Conservation (phyloP, 2,888 invertebrate species). For the Cheilosia pagana region DNA sequence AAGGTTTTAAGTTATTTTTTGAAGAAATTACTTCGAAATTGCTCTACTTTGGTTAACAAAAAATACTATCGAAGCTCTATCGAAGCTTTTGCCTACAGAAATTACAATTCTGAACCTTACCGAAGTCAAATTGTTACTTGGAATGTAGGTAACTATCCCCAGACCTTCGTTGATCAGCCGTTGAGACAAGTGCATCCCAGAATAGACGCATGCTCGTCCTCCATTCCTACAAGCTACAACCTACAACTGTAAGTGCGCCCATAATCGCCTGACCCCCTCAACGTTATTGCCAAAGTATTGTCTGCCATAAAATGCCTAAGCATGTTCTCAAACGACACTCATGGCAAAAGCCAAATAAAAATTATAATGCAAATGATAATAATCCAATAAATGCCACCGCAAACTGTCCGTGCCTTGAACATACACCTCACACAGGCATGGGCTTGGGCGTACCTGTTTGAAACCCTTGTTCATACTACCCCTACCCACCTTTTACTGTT, state of each 20-base stretch:
- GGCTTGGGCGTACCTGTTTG: conserved; percentile 6
- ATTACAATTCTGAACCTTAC: too few species aligned
- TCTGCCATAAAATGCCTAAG: not conserved
- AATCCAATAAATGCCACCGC: conserved; percentile 64
- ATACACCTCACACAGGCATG: not conserved
- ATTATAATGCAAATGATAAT: conserved; percentile 51
- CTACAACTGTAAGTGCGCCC: conserved; percentile 22
- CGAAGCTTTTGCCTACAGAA: too few species aligned
- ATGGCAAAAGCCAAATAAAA: conserved; percentile 34
- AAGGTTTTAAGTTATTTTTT: too few species aligned
- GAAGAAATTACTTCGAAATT: too few species aligned
- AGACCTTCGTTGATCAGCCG: too few species aligned
- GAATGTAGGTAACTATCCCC: too few species aligned
- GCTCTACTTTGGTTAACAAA: too few species aligned
- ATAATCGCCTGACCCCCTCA: conserved; percentile 1
- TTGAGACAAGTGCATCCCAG: not conserved
- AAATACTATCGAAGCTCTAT: too few species aligned
- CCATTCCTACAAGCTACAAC: not conserved
- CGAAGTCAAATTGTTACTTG: too few species aligned
- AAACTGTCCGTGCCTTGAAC: conserved; percentile 43
- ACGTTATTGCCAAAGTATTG: conserved; percentile 12
- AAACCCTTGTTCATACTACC: conserved; percentile 5
- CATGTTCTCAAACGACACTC: conserved; percentile 19
- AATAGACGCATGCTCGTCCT: conserved; percentile 34
- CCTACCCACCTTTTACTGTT: not conserved